These are phyloP conservation scores for Aphyosemion australe DNA, from an alignment of 2,113 vertebrate genomes.

Conservation along the genomic window DNA sequence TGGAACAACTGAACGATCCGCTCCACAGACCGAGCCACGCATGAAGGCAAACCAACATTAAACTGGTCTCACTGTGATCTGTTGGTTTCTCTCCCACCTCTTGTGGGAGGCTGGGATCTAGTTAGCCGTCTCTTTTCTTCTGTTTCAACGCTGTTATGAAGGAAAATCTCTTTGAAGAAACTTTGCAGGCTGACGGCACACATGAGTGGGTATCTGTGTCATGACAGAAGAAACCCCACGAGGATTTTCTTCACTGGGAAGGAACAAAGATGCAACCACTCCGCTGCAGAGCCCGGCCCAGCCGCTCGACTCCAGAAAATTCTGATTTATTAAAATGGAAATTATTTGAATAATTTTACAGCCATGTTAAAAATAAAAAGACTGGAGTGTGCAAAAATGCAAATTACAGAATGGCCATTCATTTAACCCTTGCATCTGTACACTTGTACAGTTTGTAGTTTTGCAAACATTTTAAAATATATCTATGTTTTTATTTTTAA, in stretches of 20 bases:
- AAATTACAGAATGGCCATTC: neutral
- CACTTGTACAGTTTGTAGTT: too few species aligned
- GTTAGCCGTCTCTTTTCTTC: constrained; percentile 12
- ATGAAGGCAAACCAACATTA: neutral
- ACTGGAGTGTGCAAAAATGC: neutral
- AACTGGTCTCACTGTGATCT: neutral
- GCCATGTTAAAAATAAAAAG: neutral
- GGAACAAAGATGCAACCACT: neutral
- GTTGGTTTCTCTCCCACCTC: too few species aligned
- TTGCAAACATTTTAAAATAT: too few species aligned
- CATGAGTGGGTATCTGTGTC: constrained; percentile 21
- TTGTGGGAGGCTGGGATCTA: constrained; percentile 15
- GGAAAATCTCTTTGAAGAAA: constrained; percentile 33
- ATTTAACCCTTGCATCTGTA: too few species aligned
- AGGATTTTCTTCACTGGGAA: constrained; percentile 5
- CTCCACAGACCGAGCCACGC: neutral
- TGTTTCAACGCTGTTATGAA: constrained; percentile 9
- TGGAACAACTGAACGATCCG: too few species aligned
- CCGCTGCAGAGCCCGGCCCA: neutral
- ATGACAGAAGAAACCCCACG: constrained; percentile 1
- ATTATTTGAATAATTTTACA: neutral
- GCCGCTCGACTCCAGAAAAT: neutral
- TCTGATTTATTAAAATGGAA: too few species aligned
- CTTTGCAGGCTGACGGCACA: constrained; percentile 26
- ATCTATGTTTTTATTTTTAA: too few species aligned